phyloP scores from a whole-genome alignment of 2,797 vertebrate genomes.

The Masticophis lateralis region DNA sequence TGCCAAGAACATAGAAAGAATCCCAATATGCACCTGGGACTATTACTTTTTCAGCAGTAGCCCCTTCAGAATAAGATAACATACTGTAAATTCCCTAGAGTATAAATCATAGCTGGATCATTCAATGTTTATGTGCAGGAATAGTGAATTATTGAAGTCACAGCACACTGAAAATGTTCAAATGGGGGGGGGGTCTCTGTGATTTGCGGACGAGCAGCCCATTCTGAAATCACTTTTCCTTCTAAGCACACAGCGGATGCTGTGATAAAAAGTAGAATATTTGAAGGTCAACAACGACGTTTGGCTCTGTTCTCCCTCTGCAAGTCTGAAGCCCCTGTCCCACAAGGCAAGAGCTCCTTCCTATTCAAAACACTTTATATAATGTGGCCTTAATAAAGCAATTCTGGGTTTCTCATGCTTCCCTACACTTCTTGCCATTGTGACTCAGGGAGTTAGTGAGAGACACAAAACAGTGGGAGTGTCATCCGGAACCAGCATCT shows the following conservation, averaged over 20 bases:
- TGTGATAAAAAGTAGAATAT: constrained; percentile 15
- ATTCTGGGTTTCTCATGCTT: constrained; percentile 65
- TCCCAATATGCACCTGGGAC: not conserved
- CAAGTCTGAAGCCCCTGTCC: constrained; percentile 51
- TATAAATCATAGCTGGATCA: not conserved
- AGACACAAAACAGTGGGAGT: constrained; percentile 78
- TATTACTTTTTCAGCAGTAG: not conserved
- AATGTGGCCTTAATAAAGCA: constrained; percentile 66
- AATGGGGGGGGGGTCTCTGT: not conserved
- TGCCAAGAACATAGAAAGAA: not conserved
- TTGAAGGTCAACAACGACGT: constrained; percentile 35
- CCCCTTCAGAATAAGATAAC: not conserved
- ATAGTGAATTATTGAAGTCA: not conserved
- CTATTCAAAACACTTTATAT: constrained; percentile 50
- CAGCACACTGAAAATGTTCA: not conserved
- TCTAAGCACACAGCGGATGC: not conserved
- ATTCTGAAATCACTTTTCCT: not conserved
- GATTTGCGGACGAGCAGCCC: constrained; percentile 5
- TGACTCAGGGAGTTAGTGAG: constrained; percentile 73
- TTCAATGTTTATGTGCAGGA: not conserved
- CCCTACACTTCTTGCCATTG: constrained; percentile 64
- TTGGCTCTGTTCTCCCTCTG: constrained; percentile 18
- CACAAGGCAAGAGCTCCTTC: constrained; percentile 45
- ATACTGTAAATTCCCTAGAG: not conserved
- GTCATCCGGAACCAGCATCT: constrained; percentile 73